These are phyloP conservation scores for Benitochromis conjunctus DNA, from an alignment of 2,113 vertebrate genomes.

Conservation along the genomic window DNA sequence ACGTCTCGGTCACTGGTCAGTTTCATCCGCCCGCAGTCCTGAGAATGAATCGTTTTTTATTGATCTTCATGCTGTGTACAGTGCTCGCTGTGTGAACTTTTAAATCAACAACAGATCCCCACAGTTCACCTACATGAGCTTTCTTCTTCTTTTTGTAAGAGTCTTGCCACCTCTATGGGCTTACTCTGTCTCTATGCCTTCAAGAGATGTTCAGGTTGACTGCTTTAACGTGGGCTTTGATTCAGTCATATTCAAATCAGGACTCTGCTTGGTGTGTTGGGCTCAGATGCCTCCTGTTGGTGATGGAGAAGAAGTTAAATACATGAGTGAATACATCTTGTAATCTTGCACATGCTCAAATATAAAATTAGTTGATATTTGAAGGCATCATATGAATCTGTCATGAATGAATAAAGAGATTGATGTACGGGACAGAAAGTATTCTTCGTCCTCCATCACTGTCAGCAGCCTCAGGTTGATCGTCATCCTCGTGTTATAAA, in stretches of 20 bases:
- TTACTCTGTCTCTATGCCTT: neutral
- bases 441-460: neutral
- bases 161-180: neutral
- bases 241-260: neutral
- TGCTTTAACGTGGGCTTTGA: neutral
- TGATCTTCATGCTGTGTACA: neutral
- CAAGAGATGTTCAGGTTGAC: neutral
- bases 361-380: neutral
- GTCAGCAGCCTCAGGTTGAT: neutral
- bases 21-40: neutral
- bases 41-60: neutral
- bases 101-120: neutral
- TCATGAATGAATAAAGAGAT: neutral
- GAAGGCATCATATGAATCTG: neutral
- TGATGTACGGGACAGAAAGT: no score
- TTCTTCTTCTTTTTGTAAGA: accelerated
- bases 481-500: accelerated
- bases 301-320: neutral
- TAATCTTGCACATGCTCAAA: neutral
- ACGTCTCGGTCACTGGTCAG: neutral
- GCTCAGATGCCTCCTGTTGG: neutral
- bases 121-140: neutral
- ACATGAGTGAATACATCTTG: neutral
- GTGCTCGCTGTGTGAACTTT: neutral
- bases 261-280: neutral